Evolutionary conservation across 2,797 vertebrate species (phyloP).

Genomic region (Crenichthys baileyi): DNA sequence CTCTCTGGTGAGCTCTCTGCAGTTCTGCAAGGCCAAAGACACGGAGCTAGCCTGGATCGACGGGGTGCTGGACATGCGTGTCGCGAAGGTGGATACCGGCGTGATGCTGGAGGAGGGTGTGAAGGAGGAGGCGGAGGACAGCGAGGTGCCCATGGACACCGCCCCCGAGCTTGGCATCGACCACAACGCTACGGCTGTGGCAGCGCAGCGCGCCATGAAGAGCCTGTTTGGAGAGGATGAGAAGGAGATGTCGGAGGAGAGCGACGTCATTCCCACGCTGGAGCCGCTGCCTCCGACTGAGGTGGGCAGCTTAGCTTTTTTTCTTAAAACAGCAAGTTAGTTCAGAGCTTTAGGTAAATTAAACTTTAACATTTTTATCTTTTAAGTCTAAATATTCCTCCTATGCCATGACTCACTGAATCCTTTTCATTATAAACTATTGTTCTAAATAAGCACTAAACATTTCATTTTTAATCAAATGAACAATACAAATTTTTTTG

Average conservation of each 20-base stretch:
- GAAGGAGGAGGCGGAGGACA: constrained; percentile 88
- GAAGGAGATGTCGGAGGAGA: constrained; percentile 92
- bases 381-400: constrained; percentile 7
- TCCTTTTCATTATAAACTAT: not conserved
- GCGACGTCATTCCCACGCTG: constrained; percentile 94
- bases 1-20: constrained; percentile 97
- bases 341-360: not conserved
- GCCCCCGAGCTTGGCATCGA: constrained; percentile 74
- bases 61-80: constrained; percentile 96
- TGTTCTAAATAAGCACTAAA: not conserved
- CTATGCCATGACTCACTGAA: too few relatives aligned
- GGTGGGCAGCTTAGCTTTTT: constrained; percentile 70
- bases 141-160: constrained; percentile 87
- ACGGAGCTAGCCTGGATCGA: constrained; percentile 98
- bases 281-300: constrained; percentile 91
- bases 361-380: not conserved
- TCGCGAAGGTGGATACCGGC: constrained; percentile 96
- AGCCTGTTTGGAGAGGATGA: constrained; percentile 95
- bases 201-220: constrained; percentile 92
- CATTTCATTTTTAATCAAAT: not conserved
- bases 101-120: constrained; percentile 93
- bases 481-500: not conserved
- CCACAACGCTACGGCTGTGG: constrained; percentile 78
- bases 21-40: constrained; percentile 98
- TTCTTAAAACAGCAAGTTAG: not conserved